Evolutionary conservation across 2,888 invertebrate genomes (phyloP), one percentile per base, ranked within the genome.

Genomic region (Yponomeuta cagnagella): DNA sequence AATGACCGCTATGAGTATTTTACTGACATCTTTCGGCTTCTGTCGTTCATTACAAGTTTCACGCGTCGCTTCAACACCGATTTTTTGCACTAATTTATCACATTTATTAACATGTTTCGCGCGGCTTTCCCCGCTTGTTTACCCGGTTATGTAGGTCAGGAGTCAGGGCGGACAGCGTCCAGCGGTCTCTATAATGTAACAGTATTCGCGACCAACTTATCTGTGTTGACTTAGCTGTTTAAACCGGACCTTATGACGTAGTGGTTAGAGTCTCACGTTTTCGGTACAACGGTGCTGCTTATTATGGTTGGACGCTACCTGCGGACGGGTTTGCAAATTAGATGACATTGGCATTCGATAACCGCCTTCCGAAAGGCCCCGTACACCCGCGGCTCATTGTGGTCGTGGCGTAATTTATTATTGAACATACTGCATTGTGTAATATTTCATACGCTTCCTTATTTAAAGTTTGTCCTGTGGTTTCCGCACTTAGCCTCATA

Each of bases 321-420:
- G 52, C 75, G 72, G 82, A 85, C 86, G 77, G 79, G 88, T 86
- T 90, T 89, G 87, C 86, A 87, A 89, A 89, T 89, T 78, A 87
- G 81, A 80, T 85, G 87, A 84, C 87, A 88, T 89, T 89, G 88
- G 84, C 86, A 90, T 88, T 89, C 89, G 83, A 79, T 78, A 71
- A 72, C 58, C 70, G 73, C 69, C 58, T 72, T 33, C 65, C 67
- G 63, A 69, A 69, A 69, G 58, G 69, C 48, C 52, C 33, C 64
- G 48, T 43, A 52, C 69, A 63, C 37, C 69, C 65, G 37, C 23
- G 48, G 37, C 37, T 23, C 68, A 68, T 68, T 68, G 68, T 68
- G 68, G 23, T 48, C 48, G 68, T 68, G 68, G 37, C 68, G 68
- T 68, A 68, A 68, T 68, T 68, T 68, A 48, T 68, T 68, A 68